Conservation (phyloP, 2,113 vertebrate species). For the Caretta caretta region DNA sequence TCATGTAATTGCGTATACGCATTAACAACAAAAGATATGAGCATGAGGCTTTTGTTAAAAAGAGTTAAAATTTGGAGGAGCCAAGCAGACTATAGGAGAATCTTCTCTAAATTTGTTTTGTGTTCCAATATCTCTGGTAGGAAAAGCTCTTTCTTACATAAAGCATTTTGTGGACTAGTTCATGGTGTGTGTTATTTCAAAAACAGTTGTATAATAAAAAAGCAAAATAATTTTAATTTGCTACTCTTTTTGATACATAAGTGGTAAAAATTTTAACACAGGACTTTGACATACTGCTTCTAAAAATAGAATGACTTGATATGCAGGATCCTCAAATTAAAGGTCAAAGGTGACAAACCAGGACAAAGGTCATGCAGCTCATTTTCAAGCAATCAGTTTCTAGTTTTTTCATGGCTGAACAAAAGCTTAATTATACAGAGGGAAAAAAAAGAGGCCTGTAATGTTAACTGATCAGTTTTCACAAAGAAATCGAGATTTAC, state of each 20-base stretch:
- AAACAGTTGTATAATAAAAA: conserved; percentile 3
- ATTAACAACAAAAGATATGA: not conserved
- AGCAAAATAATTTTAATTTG: not conserved
- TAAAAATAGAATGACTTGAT: conserved; percentile 82
- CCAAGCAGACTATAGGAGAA: rapidly evolving
- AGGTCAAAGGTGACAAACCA: conserved; percentile 84
- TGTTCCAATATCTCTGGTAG: not conserved
- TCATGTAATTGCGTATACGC: not conserved
- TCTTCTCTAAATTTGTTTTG: not conserved
- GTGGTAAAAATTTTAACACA: conserved; percentile 48
- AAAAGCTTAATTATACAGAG: conserved; percentile 83
- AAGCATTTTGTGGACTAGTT: not conserved
- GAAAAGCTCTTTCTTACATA: not conserved
- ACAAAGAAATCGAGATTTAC: conserved; percentile 14
- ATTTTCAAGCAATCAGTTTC: conserved; percentile 83
- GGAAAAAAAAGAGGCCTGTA: conserved; percentile 47
- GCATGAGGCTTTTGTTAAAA: not conserved
- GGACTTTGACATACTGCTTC: conserved; percentile 65
- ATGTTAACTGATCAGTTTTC: conserved; percentile 62
- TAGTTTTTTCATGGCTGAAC: conserved; percentile 77
- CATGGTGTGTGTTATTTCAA: not conserved
- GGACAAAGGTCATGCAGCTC: conserved; percentile 82
- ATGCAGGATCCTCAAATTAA: conserved; percentile 82
- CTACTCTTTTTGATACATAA: conserved; percentile 4
- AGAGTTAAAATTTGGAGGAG: not conserved